Base-by-base conservation (phyloP, 2,888 invertebrate genomes). In the Drosophila pseudotalamancana region DNA sequence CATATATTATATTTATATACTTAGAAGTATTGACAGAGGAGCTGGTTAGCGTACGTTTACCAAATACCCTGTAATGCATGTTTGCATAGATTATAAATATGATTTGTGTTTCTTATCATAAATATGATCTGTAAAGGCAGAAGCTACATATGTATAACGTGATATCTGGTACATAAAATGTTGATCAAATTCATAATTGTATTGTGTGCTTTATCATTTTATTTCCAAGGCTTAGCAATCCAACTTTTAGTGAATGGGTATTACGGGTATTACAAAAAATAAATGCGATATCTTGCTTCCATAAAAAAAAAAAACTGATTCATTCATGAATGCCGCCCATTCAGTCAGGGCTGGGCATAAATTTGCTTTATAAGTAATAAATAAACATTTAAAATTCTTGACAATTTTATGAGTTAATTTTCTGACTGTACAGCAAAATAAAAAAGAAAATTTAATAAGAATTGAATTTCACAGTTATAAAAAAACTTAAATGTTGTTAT, bases 261-360 rank as follows among this genome's bases (percentile, higher is more conserved):
- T 68, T 11, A n/a, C 35, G 6, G 18, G 18, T 11, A 32, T 5
- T n/a, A 9, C 27, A 27, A 37, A 4, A 6, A 6, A 37, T 18
- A 3, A 14, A 19, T 5, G 2, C 5, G 8, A 1, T 34, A 29
- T 32, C 21, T 35, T 14, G 14, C 35, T 54, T 56, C 9, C 70
- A 68, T 67, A 73, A 35, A 57, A 27, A 16, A 29, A 73, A 35
- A 57, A 27, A 16, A 29, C 6, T 34, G 6, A 4, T 25, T 21
- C 19, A 32, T 51, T 56, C 61, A 73, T 71, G 53, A 48, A 68
- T 49, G 51, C 21, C 27, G 37, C 35, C 37, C 12, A 45, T 27
- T 23, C 11, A 40, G 11, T 6, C 48, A 55, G 34, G 43, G 39
- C 9, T 23, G 53, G 21, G 34, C 11, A 16, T 8, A 0, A 23